Evolutionary conservation across 2,888 invertebrate species (phyloP), one percentile per base, ranked within the genome.

Genomic region (Oscheius sp.): DNA sequence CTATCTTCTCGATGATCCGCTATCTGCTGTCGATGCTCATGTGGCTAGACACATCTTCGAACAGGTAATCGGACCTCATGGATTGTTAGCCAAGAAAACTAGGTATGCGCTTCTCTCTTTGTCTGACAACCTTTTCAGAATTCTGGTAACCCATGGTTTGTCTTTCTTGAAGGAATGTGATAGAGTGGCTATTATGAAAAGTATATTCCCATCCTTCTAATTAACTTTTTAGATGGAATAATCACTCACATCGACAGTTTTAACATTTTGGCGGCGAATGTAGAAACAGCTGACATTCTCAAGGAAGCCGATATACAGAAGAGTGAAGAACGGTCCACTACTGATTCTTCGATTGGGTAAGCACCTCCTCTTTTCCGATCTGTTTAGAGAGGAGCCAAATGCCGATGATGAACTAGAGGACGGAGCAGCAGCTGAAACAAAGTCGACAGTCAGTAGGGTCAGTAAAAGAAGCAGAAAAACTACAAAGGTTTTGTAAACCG

Each of bases 131-230:
- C 36, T 36, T 14, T 73, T 33, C 44, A 74, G 96, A 72, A 88
- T 98, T 45, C 90, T 97, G 82, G 96, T 97, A 24, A 98, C 97
- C 0, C 96, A 98, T 87, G 93, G 94, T 77, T 92, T 97, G 57
- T 94, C 94, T 8, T 95, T 93, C 88, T 89, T 98, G 80, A 92
- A 95, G 0, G 91, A 93, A 85, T 93, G 93, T 0, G 94, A 97
- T 88, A 90, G 92, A 82, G 94, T 98, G 76, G 88, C 95, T 74
- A 96, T 97, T 4, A 88, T 98, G 84, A 92, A 92, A 83, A 90
- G 80, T 79, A 82, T 82, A 12, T 22, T 28, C 5, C 14, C 33
- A 24, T 1, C 30, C 28, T 47, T 17, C 9, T 2, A 51, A 28
- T 9, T 9, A 12, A 5, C 1, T 30, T 49, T 68, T 47, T 9